phyloP scores from a whole-genome alignment of 2,888 invertebrate species.

The Nephrotoma guestfalica region DNA sequence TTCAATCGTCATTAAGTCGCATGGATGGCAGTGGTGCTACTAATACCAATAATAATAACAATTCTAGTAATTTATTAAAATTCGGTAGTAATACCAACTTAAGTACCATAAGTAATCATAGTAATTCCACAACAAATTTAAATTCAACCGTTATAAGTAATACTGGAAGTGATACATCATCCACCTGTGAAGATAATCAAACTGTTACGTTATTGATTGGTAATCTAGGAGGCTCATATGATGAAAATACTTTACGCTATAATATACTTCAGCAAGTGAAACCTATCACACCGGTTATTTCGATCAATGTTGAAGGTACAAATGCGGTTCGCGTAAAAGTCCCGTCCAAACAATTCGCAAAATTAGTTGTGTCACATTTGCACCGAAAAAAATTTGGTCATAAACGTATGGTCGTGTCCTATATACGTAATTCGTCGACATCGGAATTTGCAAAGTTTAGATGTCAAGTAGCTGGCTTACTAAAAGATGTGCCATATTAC shows the following conservation, averaged over 20 bases:
- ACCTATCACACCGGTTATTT: slow-evolving; percentile 31
- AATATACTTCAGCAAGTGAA: slow-evolving; percentile 28
- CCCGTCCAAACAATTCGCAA: slow-evolving; percentile 32
- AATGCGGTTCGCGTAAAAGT: slow-evolving; percentile 32
- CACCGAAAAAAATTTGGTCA: slow-evolving; percentile 69
- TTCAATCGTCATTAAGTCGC: not conserved
- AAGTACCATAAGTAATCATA: not conserved
- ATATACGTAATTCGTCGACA: slow-evolving; percentile 41
- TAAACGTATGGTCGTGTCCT: slow-evolving; percentile 62
- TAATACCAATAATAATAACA: not conserved
- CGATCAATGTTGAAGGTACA: slow-evolving; percentile 28
- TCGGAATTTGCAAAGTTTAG: slow-evolving; percentile 46
- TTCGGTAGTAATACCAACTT: not conserved
- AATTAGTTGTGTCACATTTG: slow-evolving; percentile 60
- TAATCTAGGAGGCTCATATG: slow-evolving; percentile 31
- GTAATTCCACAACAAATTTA: not conserved
- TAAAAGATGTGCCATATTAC: slow-evolving; percentile 60
- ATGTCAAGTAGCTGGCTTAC: slow-evolving; percentile 52
- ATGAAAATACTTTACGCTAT: slow-evolving; percentile 26
- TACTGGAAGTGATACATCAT: not conserved
- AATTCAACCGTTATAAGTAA: not conserved
- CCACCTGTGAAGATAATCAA: slow-evolving; percentile 1
- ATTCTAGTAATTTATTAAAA: not conserved
- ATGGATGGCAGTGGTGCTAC: not conserved
- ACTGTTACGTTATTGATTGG: slow-evolving; percentile 28